These are phyloP conservation scores for Campoplex nolae DNA, from an alignment of 2,888 invertebrate species.

Conservation along the genomic window DNA sequence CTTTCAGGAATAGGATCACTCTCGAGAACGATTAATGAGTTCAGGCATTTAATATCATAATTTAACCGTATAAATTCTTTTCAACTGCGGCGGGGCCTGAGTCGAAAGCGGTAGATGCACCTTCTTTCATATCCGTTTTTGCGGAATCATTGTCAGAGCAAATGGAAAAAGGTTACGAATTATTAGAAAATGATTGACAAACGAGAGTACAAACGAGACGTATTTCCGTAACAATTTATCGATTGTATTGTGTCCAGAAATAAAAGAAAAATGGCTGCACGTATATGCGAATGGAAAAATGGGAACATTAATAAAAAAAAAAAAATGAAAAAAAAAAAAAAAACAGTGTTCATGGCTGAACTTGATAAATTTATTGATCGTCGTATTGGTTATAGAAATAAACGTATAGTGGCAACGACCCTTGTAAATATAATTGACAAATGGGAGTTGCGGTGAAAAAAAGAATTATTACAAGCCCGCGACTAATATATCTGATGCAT, in stretches of 20 bases:
- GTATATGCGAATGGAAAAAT: neutral
- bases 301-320: neutral
- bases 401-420: constrained; percentile 12
- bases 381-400: neutral
- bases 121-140: neutral
- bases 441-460: constrained; percentile 10
- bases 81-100: neutral
- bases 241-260: neutral
- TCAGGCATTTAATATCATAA: neutral
- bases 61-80: neutral
- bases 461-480: constrained; percentile 5
- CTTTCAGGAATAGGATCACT: too few relatives aligned
- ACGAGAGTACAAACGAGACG: neutral
- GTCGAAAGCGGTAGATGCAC: neutral
- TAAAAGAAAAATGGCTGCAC: neutral
- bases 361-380: constrained; percentile 12
- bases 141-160: neutral
- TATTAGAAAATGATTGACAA: neutral
- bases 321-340: neutral
- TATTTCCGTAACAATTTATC: neutral
- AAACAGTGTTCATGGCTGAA: neutral
- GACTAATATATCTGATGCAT: constrained; percentile 16
- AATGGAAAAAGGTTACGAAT: neutral
- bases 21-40: too few relatives aligned
- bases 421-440: constrained; percentile 35